A percentile compares a stretch with the other conserved stretches of the same genome.
These are phyloP conservation scores for Vanacampus margaritifer DNA, from an alignment of 2,113 vertebrate genomes.

Conservation along the genomic window DNA sequence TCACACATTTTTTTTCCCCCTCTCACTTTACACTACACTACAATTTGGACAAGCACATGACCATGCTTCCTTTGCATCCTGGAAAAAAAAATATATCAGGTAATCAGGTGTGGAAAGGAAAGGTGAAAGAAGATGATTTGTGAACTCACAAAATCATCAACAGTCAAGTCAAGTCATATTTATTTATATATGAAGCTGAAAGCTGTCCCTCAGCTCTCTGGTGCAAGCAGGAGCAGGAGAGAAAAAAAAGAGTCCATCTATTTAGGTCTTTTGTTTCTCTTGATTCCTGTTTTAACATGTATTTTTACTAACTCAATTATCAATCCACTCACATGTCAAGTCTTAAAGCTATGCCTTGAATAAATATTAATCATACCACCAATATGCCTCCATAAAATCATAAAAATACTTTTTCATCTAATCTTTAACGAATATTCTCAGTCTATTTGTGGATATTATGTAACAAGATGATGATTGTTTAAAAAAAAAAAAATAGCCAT, in stretches of 20 bases:
- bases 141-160: slow-evolving; percentile 27
- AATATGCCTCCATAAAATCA: background rate
- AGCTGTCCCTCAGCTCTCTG: slow-evolving; percentile 21
- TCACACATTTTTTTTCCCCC: background rate
- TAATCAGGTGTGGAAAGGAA: slow-evolving; percentile 29
- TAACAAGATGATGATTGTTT: background rate
- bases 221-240: slow-evolving; percentile 29
- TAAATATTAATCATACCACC: background rate
- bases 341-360: background rate
- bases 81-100: background rate
- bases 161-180: slow-evolving; percentile 23
- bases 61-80: background rate
- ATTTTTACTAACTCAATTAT: background rate
- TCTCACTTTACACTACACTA: too few species aligned
- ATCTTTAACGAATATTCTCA: slow-evolving; percentile 1
- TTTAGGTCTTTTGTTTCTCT: slow-evolving; percentile 1
- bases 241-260: too few species aligned
- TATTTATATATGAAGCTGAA: too few species aligned
- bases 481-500: background rate
- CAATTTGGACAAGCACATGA: background rate
- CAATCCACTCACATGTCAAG: background rate
- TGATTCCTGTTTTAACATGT: background rate
- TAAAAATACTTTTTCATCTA: background rate
- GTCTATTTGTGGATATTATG: background rate
- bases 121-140: slow-evolving; percentile 37